Percentiles rank a stretch among this genome's conserved stretches.
Evolutionary conservation across 2,113 vertebrate genomes (phyloP).

Genomic region (Salvator merianae): DNA sequence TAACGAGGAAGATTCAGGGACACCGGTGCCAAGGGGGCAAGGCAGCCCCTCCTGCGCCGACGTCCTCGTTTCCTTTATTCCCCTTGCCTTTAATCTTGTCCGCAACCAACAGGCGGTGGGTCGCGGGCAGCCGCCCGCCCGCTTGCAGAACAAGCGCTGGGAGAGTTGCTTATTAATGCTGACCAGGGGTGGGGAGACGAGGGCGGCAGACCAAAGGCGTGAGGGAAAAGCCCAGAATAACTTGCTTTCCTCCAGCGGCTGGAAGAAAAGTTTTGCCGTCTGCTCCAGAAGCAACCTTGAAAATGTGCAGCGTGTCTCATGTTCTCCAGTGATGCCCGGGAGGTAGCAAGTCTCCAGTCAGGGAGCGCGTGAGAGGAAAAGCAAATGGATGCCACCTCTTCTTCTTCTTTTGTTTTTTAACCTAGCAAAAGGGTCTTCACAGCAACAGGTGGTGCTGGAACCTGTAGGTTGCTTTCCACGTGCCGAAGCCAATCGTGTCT

Average conservation of each 20-base stretch:
- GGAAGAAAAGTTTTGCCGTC: not conserved
- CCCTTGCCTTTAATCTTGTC: constrained; percentile 11
- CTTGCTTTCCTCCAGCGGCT: not conserved
- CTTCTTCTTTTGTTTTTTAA: too few relatives aligned
- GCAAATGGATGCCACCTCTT: not conserved
- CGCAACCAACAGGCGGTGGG: not conserved
- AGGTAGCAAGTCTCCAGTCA: not conserved
- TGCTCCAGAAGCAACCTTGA: not conserved
- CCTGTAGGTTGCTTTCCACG: not conserved
- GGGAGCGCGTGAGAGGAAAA: constrained; percentile 10
- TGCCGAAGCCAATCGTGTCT: too few relatives aligned
- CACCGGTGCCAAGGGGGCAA: not conserved
- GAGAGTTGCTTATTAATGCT: constrained; percentile 26
- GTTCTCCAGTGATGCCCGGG: not conserved
- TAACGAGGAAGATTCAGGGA: not conserved
- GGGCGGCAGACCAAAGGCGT: not conserved
- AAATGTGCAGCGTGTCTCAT: not conserved
- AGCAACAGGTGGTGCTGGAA: not conserved
- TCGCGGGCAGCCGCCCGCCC: constrained; percentile 1
- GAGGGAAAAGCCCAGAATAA: not conserved
- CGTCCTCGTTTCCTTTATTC: not conserved
- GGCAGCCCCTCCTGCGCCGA: not conserved
- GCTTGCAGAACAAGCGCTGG: not conserved
- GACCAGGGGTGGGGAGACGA: constrained; percentile 13
- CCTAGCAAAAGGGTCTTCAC: not conserved